These are phyloP conservation scores for Campylorhamphus procurvoides DNA, from an alignment of 2,113 vertebrate species.

Conservation along the genomic window DNA sequence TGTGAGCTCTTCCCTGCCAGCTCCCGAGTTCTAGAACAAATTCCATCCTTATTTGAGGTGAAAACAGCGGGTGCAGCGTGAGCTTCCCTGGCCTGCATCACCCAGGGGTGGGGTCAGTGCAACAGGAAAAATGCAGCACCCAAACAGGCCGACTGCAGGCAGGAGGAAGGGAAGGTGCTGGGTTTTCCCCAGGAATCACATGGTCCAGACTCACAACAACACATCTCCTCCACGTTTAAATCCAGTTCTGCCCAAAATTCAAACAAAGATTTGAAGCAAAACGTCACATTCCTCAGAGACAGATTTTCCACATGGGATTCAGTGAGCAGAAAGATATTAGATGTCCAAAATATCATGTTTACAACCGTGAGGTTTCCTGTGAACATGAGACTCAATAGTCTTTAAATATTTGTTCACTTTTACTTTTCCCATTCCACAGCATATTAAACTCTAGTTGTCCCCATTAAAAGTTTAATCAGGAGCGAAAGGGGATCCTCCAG, in stretches of 20 bases:
- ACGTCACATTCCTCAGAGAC: rapidly evolving
- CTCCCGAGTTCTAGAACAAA: neutral
- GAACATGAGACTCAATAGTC: constrained; percentile 22
- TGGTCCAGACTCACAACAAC: rapidly evolving
- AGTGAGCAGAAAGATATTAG: neutral
- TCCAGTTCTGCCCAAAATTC: neutral
- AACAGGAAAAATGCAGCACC: neutral
- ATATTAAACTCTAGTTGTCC: neutral
- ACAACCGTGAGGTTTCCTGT: constrained; percentile 4
- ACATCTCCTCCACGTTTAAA: neutral
- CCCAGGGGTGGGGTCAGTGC: neutral
- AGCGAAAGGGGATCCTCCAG: neutral
- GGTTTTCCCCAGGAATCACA: neutral
- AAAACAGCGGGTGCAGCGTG: rapidly evolving
- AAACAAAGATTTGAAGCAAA: neutral
- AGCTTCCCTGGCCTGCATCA: rapidly evolving
- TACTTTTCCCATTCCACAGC: constrained; percentile 34
- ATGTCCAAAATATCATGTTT: neutral
- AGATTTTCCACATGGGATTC: neutral
- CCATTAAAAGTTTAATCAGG: neutral
- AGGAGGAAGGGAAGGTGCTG: neutral
- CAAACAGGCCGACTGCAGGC: rapidly evolving
- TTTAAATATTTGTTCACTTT: constrained; percentile 62
- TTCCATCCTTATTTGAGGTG: rapidly evolving
- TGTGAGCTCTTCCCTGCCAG: neutral